Evolutionary conservation across 2,113 vertebrate genomes (phyloP).

Genomic region (Hippocampus comes): DNA sequence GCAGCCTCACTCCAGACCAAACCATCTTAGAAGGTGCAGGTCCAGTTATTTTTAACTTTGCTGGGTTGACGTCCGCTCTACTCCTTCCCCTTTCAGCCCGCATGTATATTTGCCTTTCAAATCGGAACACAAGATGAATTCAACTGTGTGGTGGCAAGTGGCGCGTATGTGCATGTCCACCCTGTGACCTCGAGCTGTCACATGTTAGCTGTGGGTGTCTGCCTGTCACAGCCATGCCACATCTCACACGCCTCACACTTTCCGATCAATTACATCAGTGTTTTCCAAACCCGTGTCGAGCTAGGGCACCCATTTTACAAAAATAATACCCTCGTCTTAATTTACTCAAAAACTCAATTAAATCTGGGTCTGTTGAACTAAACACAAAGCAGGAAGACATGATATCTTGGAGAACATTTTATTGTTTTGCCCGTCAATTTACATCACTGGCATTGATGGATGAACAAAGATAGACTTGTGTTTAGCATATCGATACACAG

Average conservation of each 20-base stretch:
- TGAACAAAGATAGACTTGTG: not conserved
- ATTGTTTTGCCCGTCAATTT: too few species aligned
- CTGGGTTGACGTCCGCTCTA: conserved; percentile 48
- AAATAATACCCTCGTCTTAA: not conserved
- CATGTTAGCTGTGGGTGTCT: not conserved
- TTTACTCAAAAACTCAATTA: not conserved
- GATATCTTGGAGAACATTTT: too few species aligned
- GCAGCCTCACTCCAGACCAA: conserved; percentile 62
- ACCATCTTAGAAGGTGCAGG: conserved; percentile 60
- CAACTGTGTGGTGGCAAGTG: conserved; percentile 1
- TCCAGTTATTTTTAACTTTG: conserved; percentile 68
- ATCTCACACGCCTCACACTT: conserved; percentile 46
- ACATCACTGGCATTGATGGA: too few species aligned
- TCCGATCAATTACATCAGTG: conserved; percentile 42
- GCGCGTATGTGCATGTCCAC: not conserved
- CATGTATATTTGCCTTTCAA: conserved; percentile 42
- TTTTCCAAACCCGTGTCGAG: not conserved
- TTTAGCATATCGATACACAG: too few species aligned
- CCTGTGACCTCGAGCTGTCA: not conserved
- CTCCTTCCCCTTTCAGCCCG: conserved; percentile 31
- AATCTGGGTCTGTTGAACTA: too few species aligned
- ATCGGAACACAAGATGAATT: conserved; percentile 17
- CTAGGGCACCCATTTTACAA: not conserved
- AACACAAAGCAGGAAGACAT: too few species aligned
- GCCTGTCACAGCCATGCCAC: conserved; percentile 26